Base-by-base conservation (phyloP, 2,888 invertebrate species). In the Pinctada fucata region DNA sequence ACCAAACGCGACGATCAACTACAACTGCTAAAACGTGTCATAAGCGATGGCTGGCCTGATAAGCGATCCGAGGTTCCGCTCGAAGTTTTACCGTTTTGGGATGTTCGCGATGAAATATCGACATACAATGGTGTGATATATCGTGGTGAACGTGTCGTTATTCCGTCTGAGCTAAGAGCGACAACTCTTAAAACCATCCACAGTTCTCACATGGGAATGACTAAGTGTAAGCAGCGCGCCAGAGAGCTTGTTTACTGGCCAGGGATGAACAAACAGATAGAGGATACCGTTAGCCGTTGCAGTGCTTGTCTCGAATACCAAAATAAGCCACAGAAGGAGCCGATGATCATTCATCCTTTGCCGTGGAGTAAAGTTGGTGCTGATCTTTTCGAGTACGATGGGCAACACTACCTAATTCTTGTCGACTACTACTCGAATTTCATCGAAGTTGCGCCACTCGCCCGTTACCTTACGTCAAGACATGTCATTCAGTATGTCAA, bases 241-340 rank as follows among this genome's bases (percentile, higher is more conserved):
- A 73, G 78, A 50, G 73, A 72, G 4, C 50, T 80, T 1, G 51
- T 82, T 49, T 82, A 66, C 67, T 82, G 82, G 81, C 74, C 81
- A 1, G 82, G 81, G 49, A 82, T 82, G 80, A 75, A 72, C 50
- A 66, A 64, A 3, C 72, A 81, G 16, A 81, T 81, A 31, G 81
- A 70, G 16, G 76, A 79, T 4, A 67, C 75, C 13, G 76, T 80
- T 2, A 72, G 76, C 70, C 52, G 50, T n/a, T 76, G 76, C 50
- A 75, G 69, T 68, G 79, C 70, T 3, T 80, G 82, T 73, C 67
- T 79, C 3, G 10, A 16, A 45, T 31, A 80, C 45, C 58, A 72
- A 65, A 79, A 75, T 50, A 76, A 73, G 67, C 63, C 31, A 10
- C 73, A 69, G 3, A 80, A 79, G 71, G 82, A 82, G 58, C 82